These are phyloP conservation scores for Dromococcyx pavoninus DNA, from an alignment of 2,797 vertebrate genomes.

Conservation along the genomic window DNA sequence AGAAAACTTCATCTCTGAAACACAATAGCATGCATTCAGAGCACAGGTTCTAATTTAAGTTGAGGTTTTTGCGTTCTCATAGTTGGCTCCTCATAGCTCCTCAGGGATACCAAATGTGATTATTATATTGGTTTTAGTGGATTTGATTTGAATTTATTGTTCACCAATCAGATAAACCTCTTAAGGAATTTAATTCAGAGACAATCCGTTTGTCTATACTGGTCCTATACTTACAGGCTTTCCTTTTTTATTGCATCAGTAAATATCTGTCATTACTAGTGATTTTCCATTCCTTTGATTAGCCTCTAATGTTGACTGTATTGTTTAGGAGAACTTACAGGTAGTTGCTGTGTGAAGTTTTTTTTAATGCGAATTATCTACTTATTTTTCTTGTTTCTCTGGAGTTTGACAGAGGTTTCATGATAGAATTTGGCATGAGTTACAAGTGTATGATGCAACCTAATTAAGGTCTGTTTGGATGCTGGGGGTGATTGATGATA, in stretches of 20 bases:
- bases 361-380: neutral
- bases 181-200: slow-evolving; percentile 40
- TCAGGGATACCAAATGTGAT: neutral
- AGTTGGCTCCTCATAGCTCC: neutral
- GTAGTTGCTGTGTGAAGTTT: neutral
- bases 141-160: slow-evolving; percentile 62
- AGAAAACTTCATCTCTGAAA: neutral
- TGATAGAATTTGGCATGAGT: neutral
- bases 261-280: neutral
- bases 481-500: neutral
- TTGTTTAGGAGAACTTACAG: neutral
- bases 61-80: slow-evolving; percentile 22
- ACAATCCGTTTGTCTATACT: neutral
- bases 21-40: neutral
- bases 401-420: neutral
- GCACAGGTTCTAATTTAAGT: neutral
- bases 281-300: neutral
- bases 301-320: neutral
- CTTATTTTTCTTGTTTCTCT: neutral
- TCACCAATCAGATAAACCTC: slow-evolving; percentile 37
- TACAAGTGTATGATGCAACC: neutral
- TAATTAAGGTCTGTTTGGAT: neutral
- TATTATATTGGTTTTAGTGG: slow-evolving; percentile 42
- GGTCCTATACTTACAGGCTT: neutral
- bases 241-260: neutral